Base-by-base conservation (phyloP, 2,113 vertebrate genomes). In the Tapirus terrestris region DNA sequence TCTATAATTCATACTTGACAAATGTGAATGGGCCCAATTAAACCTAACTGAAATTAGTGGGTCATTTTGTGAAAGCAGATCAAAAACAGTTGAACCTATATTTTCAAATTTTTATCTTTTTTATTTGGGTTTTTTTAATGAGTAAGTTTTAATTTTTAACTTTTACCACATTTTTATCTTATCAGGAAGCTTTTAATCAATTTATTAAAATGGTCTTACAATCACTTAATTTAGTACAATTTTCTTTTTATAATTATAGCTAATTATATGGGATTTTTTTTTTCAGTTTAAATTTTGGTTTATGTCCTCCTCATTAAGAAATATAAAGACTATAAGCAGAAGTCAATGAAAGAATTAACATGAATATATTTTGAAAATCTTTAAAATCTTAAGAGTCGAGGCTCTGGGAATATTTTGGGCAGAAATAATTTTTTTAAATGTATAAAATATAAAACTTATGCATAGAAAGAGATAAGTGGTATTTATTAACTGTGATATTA, bases 401-500 rank as follows among this genome's bases (percentile, higher is more conserved):
- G 45, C 72, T 53, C 89, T 92, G 60, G 89, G 97, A 95, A 77
- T 94, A 43, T 97, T 95, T 3, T 20, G 29, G 70, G 20, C 48
- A 12, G 48, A 96, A 91, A 51, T 92, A 96, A 27, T 92, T 58
- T 39, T 9, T 86, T 53, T 16, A 53, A 53, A 16, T 68, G 39
- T 48, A 79, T 43, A 33, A 72, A 94, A 76, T 25, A 60, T 91
- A 91, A 48, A 92, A 36, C 87, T 45, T 36, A 0, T 58, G 6
- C 88, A 61, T 58, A 45, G 68, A 87, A 97, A 97, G 90, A 91
- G 5, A 58, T 96, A 94, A 27, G 70, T 97, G 27, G 43, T 84
- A 27, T 96, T 48, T 95, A 76, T 92, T 95, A 94, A 70, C 67
- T 67, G 81, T 65, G 93, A 79, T 93, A 20, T 80, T 91, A 80